A percentile compares a stretch with the other conserved stretches of the same genome.
phyloP scores from a whole-genome alignment of 2,113 vertebrate genomes.

The Oryzias woworae region DNA sequence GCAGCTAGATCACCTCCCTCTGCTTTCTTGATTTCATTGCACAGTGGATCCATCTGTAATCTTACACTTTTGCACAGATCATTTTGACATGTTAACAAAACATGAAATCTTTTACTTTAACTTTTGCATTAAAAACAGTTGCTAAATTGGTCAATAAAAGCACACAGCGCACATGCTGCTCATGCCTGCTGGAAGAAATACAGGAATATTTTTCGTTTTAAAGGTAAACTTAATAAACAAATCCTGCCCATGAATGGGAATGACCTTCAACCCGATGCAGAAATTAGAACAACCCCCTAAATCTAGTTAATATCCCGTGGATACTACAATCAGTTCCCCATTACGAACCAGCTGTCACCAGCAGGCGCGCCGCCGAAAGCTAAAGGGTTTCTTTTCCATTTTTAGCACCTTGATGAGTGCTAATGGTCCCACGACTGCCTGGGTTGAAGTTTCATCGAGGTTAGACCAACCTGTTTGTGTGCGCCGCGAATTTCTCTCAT shows the following conservation, averaged over 20 bases:
- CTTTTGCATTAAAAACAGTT: too few species aligned
- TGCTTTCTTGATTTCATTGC: conserved; percentile 90
- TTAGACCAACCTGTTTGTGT: conserved; percentile 51
- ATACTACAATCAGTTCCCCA: conserved; percentile 20
- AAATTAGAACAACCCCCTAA: conserved; percentile 28
- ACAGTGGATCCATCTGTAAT: conserved; percentile 88
- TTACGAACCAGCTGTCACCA: conserved; percentile 42
- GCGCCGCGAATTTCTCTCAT: conserved; percentile 38
- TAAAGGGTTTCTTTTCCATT: conserved; percentile 31
- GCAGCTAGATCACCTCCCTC: conserved; percentile 88
- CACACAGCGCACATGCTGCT: too few species aligned
- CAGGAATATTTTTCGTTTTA: too few species aligned
- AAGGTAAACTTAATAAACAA: conserved; percentile 1
- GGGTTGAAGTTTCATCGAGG: conserved; percentile 55
- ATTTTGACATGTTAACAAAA: too few species aligned
- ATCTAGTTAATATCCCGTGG: conserved; percentile 41
- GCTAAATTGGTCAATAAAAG: too few species aligned
- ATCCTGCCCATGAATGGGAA: conserved; percentile 24
- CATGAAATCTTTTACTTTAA: too few species aligned
- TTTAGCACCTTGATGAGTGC: conserved; percentile 31
- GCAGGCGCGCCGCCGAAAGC: conserved; percentile 36
- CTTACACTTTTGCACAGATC: conserved; percentile 50
- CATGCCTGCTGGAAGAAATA: too few species aligned
- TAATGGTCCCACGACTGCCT: conserved; percentile 40
- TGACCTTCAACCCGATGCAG: conserved; percentile 61